Conservation (phyloP, 2,888 invertebrate genomes). For the Pherbina coryleti region DNA sequence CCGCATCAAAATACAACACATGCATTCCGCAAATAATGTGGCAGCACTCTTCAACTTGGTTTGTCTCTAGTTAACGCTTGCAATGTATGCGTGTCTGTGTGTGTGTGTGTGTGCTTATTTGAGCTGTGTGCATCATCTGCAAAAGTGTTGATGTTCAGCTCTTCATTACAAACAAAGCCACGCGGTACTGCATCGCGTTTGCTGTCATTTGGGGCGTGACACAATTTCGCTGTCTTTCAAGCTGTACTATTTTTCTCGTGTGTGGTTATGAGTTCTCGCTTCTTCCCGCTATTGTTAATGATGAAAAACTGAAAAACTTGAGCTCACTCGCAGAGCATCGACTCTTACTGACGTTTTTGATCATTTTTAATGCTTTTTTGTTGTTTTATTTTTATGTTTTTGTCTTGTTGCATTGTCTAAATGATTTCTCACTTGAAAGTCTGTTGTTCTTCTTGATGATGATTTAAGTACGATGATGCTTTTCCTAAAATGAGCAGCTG, state of each 20-base stretch:
- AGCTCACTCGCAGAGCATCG: too few relatives aligned
- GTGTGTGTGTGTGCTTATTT: too few relatives aligned
- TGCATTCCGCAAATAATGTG: background rate
- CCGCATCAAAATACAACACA: background rate
- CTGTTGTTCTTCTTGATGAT: too few relatives aligned
- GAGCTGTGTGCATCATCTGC: background rate
- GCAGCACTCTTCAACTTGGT: background rate
- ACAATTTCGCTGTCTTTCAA: slow-evolving; percentile 13
- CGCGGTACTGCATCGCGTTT: background rate
- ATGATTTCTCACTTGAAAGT: too few relatives aligned
- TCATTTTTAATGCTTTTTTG: too few relatives aligned
- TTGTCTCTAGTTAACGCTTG: background rate
- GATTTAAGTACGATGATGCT: too few relatives aligned
- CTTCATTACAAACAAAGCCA: background rate
- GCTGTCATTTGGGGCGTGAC: slow-evolving; percentile 27
- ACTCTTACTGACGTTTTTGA: too few relatives aligned
- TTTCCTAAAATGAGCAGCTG: too few relatives aligned
- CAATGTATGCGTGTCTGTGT: background rate
- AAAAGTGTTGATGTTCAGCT: slow-evolving; percentile 21
- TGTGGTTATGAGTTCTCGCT: background rate
- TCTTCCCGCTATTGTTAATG: background rate
- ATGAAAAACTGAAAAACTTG: too few relatives aligned
- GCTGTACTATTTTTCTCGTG: background rate
- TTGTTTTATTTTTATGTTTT: too few relatives aligned
- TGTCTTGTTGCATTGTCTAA: too few relatives aligned